Evolutionary conservation across 2,797 vertebrate genomes (phyloP), one percentile per base, ranked within the genome.

Genomic region (Emys orbicularis): DNA sequence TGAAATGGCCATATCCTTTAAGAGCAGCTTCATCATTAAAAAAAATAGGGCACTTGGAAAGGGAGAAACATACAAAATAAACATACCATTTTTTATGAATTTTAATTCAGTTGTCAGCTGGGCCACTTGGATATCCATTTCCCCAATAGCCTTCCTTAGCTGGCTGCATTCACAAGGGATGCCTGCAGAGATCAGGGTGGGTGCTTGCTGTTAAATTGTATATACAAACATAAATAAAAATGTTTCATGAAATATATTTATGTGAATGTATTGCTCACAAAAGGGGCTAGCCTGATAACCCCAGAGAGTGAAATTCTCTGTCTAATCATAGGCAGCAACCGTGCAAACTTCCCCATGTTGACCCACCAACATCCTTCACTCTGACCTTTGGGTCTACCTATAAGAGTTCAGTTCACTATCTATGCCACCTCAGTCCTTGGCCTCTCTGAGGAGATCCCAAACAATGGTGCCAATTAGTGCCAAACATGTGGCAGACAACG

Each of bases 31-130:
- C 88, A 85, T 89, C 53, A 0, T 74, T 11, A 87, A 85, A 88
- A 79, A 1, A 49, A 31, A 49, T 31, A 23, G 57, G 49, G 57
- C 49, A 79, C n/a, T 1, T 3, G 85, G 25, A 47, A 37, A 86
- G 87, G 56, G 77, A 44, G 37, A 29, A 4, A 50, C n/a, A 9
- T 52, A 16, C 3, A 4, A 16, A 25, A 86, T n/a, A 41, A 81
- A 98, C 98, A 79, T 99, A 99, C 99, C 99, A 97, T 99, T 99
- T 98, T 99, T 99, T 76, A 99, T 99, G 98, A 99, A 99, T 96
- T 99, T 99, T 79, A 99, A 96, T 93, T 99, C 99, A 0, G 98
- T 99, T 1, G 98, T 99, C 97, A 99, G 98, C 96, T 99, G 99
- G 9, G 98, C 97, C 97, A 99, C 99, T 79, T 99, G 98, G 96